Conservation (phyloP, 2,888 invertebrate genomes). For the Ennomos quercinarius region DNA sequence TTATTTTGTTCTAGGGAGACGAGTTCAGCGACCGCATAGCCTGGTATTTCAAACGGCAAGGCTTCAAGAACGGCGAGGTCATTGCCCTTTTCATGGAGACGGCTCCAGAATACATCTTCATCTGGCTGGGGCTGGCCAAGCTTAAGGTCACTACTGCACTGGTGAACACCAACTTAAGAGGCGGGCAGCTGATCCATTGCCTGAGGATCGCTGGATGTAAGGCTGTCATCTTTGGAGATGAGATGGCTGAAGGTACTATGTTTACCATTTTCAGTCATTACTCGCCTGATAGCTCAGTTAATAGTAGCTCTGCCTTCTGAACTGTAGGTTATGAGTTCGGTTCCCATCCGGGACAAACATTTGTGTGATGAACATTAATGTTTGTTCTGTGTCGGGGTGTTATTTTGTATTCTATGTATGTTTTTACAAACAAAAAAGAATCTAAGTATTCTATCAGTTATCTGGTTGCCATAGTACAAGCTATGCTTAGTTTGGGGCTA, state of each 20-base stretch:
- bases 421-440: too few species aligned
- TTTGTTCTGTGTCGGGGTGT: too few species aligned
- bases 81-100: slow-evolving; percentile 96
- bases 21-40: slow-evolving; percentile 85
- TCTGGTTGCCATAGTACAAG: too few species aligned
- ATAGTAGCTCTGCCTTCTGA: too few species aligned
- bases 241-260: slow-evolving; percentile 76
- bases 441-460: too few species aligned
- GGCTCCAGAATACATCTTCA: slow-evolving; percentile 93
- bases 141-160: slow-evolving; percentile 92
- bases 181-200: slow-evolving; percentile 92
- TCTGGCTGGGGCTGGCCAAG: slow-evolving; percentile 97
- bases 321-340: too few species aligned
- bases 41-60: slow-evolving; percentile 83
- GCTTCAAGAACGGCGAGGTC: slow-evolving; percentile 89
- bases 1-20: slow-evolving; percentile 74
- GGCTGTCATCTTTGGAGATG: slow-evolving; percentile 91
- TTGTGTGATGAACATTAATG: too few species aligned
- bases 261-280: too few species aligned
- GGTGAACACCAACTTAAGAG: slow-evolving; percentile 94
- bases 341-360: too few species aligned
- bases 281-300: too few species aligned
- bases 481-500: too few species aligned
- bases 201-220: slow-evolving; percentile 91
- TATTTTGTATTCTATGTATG: too few species aligned